phyloP scores from a whole-genome alignment of 2,797 vertebrate species.

The Enteromius afrohamiltoni region DNA sequence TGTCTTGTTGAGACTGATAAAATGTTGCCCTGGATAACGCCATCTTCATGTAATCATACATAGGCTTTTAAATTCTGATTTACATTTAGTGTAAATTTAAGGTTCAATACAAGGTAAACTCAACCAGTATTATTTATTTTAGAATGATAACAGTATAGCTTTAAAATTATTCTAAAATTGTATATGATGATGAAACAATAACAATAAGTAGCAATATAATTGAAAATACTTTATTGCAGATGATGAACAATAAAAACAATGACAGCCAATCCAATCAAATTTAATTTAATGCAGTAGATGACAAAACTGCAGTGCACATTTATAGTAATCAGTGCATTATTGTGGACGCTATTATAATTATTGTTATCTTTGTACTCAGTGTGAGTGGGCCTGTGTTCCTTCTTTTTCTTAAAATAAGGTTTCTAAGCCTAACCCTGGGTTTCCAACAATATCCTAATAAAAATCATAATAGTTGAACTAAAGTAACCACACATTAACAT shows the following conservation, averaged over 20 bases:
- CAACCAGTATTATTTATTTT: neutral
- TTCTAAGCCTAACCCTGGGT: no score
- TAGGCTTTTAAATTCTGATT: neutral
- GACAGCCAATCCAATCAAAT: neutral
- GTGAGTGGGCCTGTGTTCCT: neutral
- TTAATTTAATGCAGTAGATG: neutral
- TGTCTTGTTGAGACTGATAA: neutral
- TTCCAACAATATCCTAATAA: no score
- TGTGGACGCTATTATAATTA: neutral
- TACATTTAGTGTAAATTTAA: neutral
- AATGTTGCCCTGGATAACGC: neutral
- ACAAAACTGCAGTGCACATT: neutral
- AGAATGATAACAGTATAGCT: neutral
- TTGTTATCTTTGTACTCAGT: no score
- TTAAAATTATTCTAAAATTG: no score
- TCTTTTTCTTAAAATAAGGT: neutral
- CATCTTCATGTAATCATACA: neutral
- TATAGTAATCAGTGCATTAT: neutral
- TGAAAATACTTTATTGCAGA: no score
- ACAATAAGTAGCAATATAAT: no score
- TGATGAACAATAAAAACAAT: neutral
- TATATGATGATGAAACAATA: neutral
- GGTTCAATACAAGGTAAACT: neutral
- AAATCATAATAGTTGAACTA: no score
- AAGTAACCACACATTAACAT: no score